Evolutionary conservation across 2,113 vertebrate genomes (phyloP).

Genomic region (Connochaetes taurinus): DNA sequence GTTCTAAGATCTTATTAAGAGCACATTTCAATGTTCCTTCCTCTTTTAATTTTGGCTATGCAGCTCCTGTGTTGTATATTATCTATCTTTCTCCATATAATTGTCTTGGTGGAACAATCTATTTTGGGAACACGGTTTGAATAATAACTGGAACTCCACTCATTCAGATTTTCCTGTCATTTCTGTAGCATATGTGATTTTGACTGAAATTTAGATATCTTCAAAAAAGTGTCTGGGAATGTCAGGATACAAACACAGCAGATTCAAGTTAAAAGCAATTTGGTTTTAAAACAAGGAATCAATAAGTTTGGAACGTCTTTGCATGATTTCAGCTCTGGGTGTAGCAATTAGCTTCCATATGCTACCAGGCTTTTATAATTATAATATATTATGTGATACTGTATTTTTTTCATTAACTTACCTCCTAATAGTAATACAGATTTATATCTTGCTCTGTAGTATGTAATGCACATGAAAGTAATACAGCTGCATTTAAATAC

Average conservation of each 20-base stretch:
- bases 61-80: not conserved
- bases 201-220: not conserved
- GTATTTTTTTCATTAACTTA: not conserved
- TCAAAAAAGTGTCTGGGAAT: not conserved
- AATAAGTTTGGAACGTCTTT: not conserved
- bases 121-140: not conserved
- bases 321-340: not conserved
- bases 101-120: not conserved
- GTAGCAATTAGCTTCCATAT: not conserved
- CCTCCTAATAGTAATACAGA: not conserved
- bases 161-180: not conserved
- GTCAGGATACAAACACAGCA: not conserved
- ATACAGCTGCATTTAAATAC: not conserved
- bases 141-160: not conserved
- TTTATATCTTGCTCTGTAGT: not conserved
- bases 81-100: not conserved
- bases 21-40: conserved; percentile 35
- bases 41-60: not conserved
- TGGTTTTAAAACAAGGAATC: not conserved
- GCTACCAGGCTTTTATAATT: not conserved
- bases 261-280: not conserved
- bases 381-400: not conserved
- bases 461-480: not conserved
- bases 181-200: not conserved
- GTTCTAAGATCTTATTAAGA: conserved; percentile 61